Conservation (phyloP, 1,140 invertebrate genomes). For the Xylocopa sonorina region DNA sequence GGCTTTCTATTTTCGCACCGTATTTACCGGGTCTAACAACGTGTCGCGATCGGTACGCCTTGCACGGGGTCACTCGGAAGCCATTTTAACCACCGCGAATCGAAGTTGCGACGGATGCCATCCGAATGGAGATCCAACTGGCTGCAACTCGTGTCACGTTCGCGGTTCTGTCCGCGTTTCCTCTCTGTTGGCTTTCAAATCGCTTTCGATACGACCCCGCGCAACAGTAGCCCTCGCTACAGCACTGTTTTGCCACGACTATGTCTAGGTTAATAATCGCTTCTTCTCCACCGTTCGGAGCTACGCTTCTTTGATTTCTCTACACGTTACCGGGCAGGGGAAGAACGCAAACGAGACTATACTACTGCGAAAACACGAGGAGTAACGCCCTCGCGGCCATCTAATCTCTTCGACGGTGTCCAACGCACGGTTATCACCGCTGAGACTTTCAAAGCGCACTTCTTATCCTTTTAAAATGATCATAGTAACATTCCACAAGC, state of each 20-base stretch:
- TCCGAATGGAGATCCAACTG: neutral
- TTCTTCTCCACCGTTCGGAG: conserved; percentile 9
- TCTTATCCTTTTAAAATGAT: no score
- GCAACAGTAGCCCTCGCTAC: conserved; percentile 38
- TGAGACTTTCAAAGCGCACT: no score
- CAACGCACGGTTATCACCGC: no score
- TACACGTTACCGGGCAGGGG: conserved; percentile 28
- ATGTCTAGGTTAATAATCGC: conserved; percentile 30
- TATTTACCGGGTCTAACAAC: neutral
- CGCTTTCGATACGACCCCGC: neutral
- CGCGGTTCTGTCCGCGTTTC: no score
- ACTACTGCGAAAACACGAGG: conserved; percentile 25
- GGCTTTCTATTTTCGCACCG: conserved; percentile 21
- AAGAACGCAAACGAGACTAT: conserved; percentile 18
- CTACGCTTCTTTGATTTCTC: conserved; percentile 45
- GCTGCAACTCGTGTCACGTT: no score
- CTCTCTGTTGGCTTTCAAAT: neutral
- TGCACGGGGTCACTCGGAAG: neutral
- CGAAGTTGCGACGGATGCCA: neutral
- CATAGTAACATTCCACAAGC: no score
- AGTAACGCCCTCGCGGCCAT: neutral
- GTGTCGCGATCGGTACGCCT: neutral
- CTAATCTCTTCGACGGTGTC: conserved; percentile 18
- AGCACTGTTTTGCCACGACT: conserved; percentile 43
- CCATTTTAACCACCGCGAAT: neutral